Base-by-base conservation (phyloP, 2,888 invertebrate species). In the Tubulanus polymorphus region DNA sequence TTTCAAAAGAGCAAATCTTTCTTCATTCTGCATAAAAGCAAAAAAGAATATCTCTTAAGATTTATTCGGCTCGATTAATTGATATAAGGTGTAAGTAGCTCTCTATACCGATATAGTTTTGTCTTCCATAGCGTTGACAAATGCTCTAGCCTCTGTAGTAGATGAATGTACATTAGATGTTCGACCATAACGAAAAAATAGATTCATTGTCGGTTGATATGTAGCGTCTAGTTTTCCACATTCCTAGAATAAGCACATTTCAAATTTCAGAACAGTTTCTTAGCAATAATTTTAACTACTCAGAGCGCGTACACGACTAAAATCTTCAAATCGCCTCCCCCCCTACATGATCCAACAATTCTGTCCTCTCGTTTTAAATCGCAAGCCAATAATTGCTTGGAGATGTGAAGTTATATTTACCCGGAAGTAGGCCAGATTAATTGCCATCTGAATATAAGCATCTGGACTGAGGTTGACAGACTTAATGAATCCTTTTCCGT, bases 141-240 rank as follows among this genome's bases (percentile, higher is more conserved):
- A 99, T 0, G 84, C 88, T 12, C 88, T 85, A 29, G 96, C 93
- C 81, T 97, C 93, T 32, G 89, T 85, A n/a, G 95, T 93, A 74
- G 96, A 95, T 0, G 96, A 93, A 57, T 97, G 85, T 0, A 99
- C 96, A 0, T 97, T 99, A 82, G 99, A 97, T 0, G 97, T 99
- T 64, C 99, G 86, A 0, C 97, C 97, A 81, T 96, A 96, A 56
- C 94, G 86, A 83, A 88, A 99, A 65, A 99, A 82, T 58, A 97
- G 84, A 0, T 97, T 99, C 97, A 99, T 99, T 25, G 95, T 95
- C 0, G 99, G 97, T 82, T 99, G 97, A 77, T 99, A 99, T 0
- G 97, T 97, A 59, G 97, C 83, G 72, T 90, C 91, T 81, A 99
- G 97, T 64, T 90, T 90, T 1, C 89, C 88, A 53, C 92, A 89